Evolutionary conservation across 2,113 vertebrate genomes (phyloP).

Genomic region (Micromys minutus): DNA sequence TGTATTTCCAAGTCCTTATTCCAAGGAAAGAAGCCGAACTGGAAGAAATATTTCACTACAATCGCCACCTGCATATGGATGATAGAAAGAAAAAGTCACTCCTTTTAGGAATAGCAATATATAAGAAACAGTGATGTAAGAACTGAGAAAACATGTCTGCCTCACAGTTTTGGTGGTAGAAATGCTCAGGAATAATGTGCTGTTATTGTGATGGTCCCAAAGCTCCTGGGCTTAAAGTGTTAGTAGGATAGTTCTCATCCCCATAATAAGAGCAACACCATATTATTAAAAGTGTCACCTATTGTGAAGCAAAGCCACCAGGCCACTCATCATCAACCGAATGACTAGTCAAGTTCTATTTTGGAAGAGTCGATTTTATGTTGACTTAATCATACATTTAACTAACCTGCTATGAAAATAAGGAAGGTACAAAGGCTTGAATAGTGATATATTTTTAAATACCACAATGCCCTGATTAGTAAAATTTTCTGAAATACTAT

Average conservation of each 20-base stretch:
- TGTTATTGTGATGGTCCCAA: background rate
- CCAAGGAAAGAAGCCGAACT: slow-evolving; percentile 98
- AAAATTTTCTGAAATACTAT: background rate
- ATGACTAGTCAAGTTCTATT: background rate
- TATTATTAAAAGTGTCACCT: rapidly evolving
- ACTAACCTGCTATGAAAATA: background rate
- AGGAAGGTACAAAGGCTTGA: background rate
- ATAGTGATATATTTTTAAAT: background rate
- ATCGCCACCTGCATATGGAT: slow-evolving; percentile 91
- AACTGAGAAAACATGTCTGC: background rate
- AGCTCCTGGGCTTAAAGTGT: background rate
- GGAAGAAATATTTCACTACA: slow-evolving; percentile 98
- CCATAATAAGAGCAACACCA: background rate
- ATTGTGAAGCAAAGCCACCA: rapidly evolving
- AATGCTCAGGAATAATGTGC: background rate
- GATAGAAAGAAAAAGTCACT: background rate
- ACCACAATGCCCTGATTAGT: background rate
- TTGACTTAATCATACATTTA: background rate
- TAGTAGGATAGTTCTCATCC: background rate
- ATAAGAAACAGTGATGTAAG: background rate
- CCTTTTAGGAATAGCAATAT: background rate
- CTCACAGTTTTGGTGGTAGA: background rate
- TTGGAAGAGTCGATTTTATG: background rate
- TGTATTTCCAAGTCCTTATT: slow-evolving; percentile 87
- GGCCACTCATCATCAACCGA: background rate